These are phyloP conservation scores for Parapsyche elsis DNA, from an alignment of 1,140 invertebrate species.

Conservation along the genomic window DNA sequence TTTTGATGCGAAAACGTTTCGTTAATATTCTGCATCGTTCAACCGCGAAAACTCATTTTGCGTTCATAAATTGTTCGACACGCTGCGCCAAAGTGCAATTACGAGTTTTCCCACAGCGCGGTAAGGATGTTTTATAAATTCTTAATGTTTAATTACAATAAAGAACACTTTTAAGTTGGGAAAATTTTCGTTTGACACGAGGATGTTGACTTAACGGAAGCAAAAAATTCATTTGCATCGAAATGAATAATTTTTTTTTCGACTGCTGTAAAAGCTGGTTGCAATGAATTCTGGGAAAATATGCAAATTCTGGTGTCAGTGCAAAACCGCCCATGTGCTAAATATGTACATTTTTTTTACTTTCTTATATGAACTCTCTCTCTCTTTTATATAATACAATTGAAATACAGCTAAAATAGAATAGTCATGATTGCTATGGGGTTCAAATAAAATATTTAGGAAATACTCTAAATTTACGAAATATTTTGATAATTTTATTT, in stretches of 20 bases:
- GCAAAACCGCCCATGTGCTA: too few species aligned
- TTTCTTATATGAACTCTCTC: too few species aligned
- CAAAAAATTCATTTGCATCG: slow-evolving; percentile 4
- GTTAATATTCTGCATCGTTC: neutral
- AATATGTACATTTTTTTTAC: too few species aligned
- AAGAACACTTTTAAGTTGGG: neutral
- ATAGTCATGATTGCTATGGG: too few species aligned
- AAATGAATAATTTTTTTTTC: neutral
- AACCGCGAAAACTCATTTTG: slow-evolving; percentile 9
- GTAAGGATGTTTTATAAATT: neutral
- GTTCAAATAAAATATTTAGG: too few species aligned
- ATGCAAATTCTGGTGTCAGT: neutral
- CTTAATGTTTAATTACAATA: too few species aligned
- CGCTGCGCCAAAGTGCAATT: neutral
- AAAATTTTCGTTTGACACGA: neutral
- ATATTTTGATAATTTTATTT: too few species aligned
- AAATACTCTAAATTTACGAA: too few species aligned
- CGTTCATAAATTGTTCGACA: neutral
- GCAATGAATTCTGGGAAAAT: neutral
- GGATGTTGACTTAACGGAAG: neutral
- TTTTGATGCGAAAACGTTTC: neutral
- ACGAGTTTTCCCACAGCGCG: neutral
- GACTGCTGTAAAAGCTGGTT: neutral
- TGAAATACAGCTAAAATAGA: too few species aligned
- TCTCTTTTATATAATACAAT: too few species aligned